A percentile compares a stretch with the other conserved stretches of the same genome.
phyloP scores from a whole-genome alignment of 1,140 invertebrate genomes.

The Neodiprion pinetum region DNA sequence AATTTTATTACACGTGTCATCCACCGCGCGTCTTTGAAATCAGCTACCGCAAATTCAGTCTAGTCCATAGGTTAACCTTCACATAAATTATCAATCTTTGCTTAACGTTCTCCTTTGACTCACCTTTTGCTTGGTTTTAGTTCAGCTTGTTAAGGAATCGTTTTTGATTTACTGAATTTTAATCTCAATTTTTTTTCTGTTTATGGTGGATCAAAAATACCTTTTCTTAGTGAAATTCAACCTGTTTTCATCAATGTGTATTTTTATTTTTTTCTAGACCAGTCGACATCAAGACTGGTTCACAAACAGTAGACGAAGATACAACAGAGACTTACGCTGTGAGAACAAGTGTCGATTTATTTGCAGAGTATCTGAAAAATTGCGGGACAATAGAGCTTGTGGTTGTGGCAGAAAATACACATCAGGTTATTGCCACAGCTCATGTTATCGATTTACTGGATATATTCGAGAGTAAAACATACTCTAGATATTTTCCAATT shows the following conservation, averaged over 20 bases:
- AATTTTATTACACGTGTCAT: constrained; percentile 8
- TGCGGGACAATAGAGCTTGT: constrained; percentile 49
- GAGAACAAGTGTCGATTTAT: constrained; percentile 49
- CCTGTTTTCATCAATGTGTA: not conserved
- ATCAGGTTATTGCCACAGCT: constrained; percentile 45
- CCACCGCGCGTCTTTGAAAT: no score
- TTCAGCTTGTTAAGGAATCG: no score
- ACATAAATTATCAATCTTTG: no score
- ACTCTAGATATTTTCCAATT: constrained; percentile 45
- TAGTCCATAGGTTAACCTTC: no score
- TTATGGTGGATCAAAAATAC: no score
- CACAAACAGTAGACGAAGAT: constrained; percentile 28
- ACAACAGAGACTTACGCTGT: constrained; percentile 45
- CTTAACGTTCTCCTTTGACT: no score
- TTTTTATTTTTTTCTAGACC: constrained; percentile 33
- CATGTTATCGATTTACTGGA: constrained; percentile 43
- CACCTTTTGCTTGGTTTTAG: no score
- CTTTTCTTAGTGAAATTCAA: not conserved
- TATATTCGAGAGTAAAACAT: constrained; percentile 41
- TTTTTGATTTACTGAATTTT: no score
- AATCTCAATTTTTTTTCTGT: no score
- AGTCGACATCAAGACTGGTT: constrained; percentile 32
- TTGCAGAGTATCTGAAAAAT: constrained; percentile 55
- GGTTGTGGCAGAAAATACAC: constrained; percentile 37
- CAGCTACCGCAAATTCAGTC: no score